Evolutionary conservation across 2,888 invertebrate species (phyloP), one percentile per base, ranked within the genome.

Genomic region (Corbicula japonica): DNA sequence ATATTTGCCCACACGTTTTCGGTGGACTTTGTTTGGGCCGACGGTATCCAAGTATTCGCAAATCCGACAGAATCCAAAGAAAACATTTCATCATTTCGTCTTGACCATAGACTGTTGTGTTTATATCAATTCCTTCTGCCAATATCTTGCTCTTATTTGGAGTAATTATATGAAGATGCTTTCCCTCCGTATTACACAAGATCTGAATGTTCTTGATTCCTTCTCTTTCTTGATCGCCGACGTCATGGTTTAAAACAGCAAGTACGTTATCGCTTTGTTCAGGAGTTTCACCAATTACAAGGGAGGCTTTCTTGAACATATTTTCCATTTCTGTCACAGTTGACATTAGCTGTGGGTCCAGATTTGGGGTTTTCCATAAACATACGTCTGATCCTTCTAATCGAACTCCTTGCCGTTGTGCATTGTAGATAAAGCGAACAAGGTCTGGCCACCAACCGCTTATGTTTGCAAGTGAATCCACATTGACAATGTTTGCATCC

Each of bases 21-120:
- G 52, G 52, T 21, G 15, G 28, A 30, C 21, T 52, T 52, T 52
- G 28, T 32, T 52, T 52, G 28, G 52, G 52, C 15, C 52, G 52
- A 52, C 28, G 52, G 2, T 28, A 32, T 12, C 52, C 52, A 26
- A 28, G 30, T 15, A 30, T 18, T 52, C 52, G 28, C 10, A 52
- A 32, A 52, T 52, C 52, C 28, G 52, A 52, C 28, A 52, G 28
- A 1, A 52, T 52, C 52, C 52, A 52, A 28, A 28, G 52, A 30
- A 52, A 5, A 28, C 52, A 52, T 28, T 52, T 28, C 52, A 52
- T 52, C 12, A 52, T 23, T 32, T 52, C 52, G 2, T 28, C 23
- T n/a, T 52, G 12, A 32, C 32, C 52, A 10, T 52, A 28, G 15
- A 52, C 32, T 23, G 48, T 26, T 5, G 23, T 23, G 18, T 48